Conservation (phyloP, 1,140 invertebrate genomes). For the Eumeta japonica region DNA sequence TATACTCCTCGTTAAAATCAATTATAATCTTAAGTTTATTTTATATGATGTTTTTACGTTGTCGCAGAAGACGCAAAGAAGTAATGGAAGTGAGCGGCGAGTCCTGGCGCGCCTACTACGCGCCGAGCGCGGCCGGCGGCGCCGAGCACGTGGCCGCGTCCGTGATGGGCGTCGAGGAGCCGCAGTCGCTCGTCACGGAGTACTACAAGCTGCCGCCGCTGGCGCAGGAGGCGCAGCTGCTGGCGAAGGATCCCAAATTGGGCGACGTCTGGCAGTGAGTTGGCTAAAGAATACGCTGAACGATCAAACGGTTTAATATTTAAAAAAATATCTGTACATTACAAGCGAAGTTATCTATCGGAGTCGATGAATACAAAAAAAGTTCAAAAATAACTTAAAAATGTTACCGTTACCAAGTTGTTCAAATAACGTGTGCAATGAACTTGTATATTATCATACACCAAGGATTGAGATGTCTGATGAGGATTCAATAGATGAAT, state of each 20-base stretch:
- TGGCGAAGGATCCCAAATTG: slow-evolving; percentile 44
- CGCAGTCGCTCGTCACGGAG: slow-evolving; percentile 40
- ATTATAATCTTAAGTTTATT: slow-evolving; percentile 2
- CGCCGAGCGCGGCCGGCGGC: slow-evolving; percentile 36
- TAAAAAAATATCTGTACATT: background rate
- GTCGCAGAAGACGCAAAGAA: slow-evolving; percentile 48
- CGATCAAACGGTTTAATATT: background rate
- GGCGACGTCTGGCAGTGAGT: slow-evolving; percentile 52
- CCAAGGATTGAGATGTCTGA: too few species aligned
- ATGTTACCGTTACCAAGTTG: background rate
- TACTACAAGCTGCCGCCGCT: slow-evolving; percentile 54
- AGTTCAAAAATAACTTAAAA: background rate
- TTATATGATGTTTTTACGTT: slow-evolving; percentile 9
- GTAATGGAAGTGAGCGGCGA: slow-evolving; percentile 49
- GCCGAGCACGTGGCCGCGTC: too few species aligned
- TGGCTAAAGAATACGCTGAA: slow-evolving; percentile 2
- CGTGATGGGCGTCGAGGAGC: slow-evolving; percentile 36
- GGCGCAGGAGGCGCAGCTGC: slow-evolving; percentile 37
- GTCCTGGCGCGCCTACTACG: slow-evolving; percentile 46
- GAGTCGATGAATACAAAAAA: too few species aligned
- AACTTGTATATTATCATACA: too few species aligned
- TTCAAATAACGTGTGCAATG: too few species aligned
- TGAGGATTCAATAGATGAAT: too few species aligned
- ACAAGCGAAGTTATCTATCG: too few species aligned
- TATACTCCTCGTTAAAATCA: too few species aligned